A percentile compares a stretch with the other conserved stretches of the same genome.
phyloP scores from a whole-genome alignment of 2,113 vertebrate species.

The Dunckerocampus dactyliophorus region DNA sequence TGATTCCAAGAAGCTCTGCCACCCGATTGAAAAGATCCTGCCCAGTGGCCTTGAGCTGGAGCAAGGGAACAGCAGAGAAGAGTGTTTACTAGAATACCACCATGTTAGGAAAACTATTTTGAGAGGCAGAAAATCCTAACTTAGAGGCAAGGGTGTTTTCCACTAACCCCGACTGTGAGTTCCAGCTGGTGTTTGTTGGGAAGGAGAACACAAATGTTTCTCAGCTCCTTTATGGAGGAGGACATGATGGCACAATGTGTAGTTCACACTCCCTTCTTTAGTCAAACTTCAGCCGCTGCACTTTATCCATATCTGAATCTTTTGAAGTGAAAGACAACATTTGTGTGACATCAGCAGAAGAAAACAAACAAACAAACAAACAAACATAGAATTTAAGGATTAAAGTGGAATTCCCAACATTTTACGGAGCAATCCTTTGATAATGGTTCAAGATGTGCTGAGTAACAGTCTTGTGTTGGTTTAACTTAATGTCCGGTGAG shows the following conservation, averaged over 20 bases:
- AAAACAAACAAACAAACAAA: too few relatives aligned
- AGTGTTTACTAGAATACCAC: not conserved
- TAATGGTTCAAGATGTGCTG: not conserved
- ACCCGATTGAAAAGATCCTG: constrained; percentile 82
- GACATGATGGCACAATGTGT: constrained; percentile 57
- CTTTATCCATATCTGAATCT: constrained; percentile 38
- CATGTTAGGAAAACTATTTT: constrained; percentile 1
- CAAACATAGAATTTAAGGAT: not conserved
- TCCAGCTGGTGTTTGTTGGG: constrained; percentile 81
- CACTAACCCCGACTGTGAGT: constrained; percentile 75
- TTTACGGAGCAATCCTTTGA: not conserved
- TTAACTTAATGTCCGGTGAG: constrained; percentile 2
- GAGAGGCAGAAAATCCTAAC: not conserved
- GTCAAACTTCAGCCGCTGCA: not conserved
- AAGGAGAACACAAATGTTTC: constrained; percentile 80
- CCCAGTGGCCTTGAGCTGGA: constrained; percentile 81
- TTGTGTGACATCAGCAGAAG: constrained; percentile 7
- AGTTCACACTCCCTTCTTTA: constrained; percentile 7
- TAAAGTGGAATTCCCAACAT: constrained; percentile 9
- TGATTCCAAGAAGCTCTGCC: constrained; percentile 75
- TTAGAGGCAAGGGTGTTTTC: constrained; percentile 4
- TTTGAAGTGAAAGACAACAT: constrained; percentile 25
- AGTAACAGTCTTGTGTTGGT: not conserved
- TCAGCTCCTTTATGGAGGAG: constrained; percentile 66
- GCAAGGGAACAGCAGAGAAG: constrained; percentile 2